A percentile compares a stretch with the other conserved stretches of the same genome.
Evolutionary conservation across 2,797 vertebrate genomes (phyloP).

Genomic region (Falco peregrinus): DNA sequence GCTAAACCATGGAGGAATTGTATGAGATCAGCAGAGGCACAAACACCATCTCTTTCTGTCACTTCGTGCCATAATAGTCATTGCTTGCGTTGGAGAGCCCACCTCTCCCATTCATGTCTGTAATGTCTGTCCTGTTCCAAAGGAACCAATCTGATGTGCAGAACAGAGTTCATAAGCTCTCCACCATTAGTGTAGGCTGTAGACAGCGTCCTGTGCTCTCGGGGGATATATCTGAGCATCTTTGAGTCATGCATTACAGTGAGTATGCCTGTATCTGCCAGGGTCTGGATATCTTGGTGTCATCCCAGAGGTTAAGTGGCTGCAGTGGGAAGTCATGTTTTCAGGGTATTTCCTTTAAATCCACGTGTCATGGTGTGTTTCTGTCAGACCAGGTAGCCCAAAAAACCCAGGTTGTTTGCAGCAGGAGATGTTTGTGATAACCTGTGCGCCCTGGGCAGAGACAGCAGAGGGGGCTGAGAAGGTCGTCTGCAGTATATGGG

Average conservation of each 20-base stretch:
- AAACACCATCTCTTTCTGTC: neutral
- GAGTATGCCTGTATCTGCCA: neutral
- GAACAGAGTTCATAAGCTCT: neutral
- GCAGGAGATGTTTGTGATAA: neutral
- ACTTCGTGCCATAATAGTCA: neutral
- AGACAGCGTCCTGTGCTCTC: neutral
- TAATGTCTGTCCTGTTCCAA: neutral
- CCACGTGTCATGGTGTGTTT: neutral
- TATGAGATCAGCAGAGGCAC: neutral
- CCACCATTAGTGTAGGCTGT: neutral
- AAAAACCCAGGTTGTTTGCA: neutral
- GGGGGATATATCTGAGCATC: neutral
- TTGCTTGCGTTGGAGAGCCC: neutral
- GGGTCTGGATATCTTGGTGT: neutral
- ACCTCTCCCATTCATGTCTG: neutral
- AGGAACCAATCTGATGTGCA: neutral
- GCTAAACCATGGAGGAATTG: neutral
- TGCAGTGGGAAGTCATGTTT: neutral
- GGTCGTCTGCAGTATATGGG: neutral
- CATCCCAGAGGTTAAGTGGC: neutral
- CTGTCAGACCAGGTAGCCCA: neutral
- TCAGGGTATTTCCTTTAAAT: neutral
- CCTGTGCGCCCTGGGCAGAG: neutral
- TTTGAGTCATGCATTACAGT: neutral
- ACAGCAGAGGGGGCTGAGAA: neutral